Base-by-base conservation (phyloP, 2,113 vertebrate genomes). In the Narcine bancroftii region DNA sequence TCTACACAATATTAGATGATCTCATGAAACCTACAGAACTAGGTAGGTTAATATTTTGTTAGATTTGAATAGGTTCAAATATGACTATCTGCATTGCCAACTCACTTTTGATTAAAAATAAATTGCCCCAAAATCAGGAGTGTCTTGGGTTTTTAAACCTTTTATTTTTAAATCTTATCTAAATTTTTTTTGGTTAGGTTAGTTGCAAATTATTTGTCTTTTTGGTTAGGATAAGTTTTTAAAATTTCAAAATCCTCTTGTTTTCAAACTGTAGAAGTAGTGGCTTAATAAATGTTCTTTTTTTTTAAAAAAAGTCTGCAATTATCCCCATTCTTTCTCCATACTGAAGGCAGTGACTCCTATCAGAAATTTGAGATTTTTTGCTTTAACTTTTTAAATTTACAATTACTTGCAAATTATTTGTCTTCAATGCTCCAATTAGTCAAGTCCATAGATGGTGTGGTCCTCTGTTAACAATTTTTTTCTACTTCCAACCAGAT, bases 1-100 rank as follows among this genome's bases (percentile, higher is more conserved):
- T 99, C 94, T 99, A 99, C 4, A 98, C 97, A 19, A 98, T 97
- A 66, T 93, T 99, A 95, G 98, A 99, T 17, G 98, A 99, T 45
- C 93, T 99, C 94, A 93, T 99, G 95, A 96, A 97, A 93, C 98
- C 99, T 2, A 99, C 98, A 0, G 98, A 99, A 92, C 94, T 99
- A 77, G 96, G 99, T 99, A 85, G 69, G 92, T 91, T 91, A 91
- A 91, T 91, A 69, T 47, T 24, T 91, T 91, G 7, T 69, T 71
- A 29, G 26, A 15, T 91, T 71, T 69, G 26, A 91, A 91, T 26
- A 29, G 26, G 42, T 69, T 7, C 60, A 63, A 63, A 15, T 63
- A 63, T 63, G 1, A 63, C 60, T 11, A 11, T 63, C 60, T 1
- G 60, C 60, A 63, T n/a, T 63, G 60, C 60, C 60, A 63, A 4